phyloP scores from a whole-genome alignment of 2,888 invertebrate genomes.

The Cataglyphis rosenhaueri region DNA sequence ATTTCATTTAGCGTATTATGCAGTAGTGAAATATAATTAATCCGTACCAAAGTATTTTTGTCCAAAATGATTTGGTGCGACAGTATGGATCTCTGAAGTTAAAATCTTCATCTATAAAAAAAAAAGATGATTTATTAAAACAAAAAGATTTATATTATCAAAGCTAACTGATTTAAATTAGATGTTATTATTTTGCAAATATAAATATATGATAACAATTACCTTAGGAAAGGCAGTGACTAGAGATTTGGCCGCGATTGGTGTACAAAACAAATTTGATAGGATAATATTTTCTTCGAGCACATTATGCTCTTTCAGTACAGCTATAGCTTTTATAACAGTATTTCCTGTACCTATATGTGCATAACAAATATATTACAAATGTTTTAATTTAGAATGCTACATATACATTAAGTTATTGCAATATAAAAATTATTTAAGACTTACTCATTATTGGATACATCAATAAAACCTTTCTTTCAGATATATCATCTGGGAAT shows the following conservation, averaged over 20 bases:
- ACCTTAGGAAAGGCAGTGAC: constrained; percentile 93
- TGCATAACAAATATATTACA: constrained; percentile 61
- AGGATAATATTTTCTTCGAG: constrained; percentile 97
- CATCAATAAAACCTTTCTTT: constrained; percentile 96
- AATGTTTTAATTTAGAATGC: neutral
- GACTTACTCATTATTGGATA: constrained; percentile 98
- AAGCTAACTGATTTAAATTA: neutral
- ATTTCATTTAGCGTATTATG: constrained; percentile 59
- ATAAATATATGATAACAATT: constrained; percentile 51
- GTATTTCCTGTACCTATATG: constrained; percentile 95
- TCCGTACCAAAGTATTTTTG: constrained; percentile 99
- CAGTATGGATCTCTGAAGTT: constrained; percentile 97
- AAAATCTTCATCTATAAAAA: constrained; percentile 93
- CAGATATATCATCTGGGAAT: constrained; percentile 97
- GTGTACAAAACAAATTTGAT: constrained; percentile 99
- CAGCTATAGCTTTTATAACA: constrained; percentile 96
- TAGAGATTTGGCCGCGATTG: constrained; percentile 94
- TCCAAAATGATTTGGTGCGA: constrained; percentile 99
- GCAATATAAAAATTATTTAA: constrained; percentile 1
- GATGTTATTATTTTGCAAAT: constrained; percentile 4
- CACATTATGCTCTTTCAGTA: constrained; percentile 97
- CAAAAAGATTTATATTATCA: neutral
- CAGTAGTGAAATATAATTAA: constrained; percentile 84
- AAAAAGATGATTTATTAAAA: constrained; percentile 36
- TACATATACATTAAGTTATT: neutral